Conservation (phyloP, 2,113 vertebrate genomes). For the Gallinago paraguaiae region DNA sequence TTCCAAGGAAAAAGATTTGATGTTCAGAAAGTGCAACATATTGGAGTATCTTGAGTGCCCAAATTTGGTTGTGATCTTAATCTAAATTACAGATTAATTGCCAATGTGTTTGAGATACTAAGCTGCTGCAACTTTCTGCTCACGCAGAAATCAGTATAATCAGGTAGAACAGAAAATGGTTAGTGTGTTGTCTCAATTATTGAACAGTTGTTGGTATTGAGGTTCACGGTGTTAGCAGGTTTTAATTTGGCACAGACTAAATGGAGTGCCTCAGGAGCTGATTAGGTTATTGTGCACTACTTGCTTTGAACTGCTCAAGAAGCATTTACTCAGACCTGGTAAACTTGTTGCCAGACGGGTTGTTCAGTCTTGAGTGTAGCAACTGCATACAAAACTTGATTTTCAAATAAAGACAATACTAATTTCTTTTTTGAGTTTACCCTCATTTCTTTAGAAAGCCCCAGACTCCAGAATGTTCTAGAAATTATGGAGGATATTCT, state of each 20-base stretch:
- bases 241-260: not conserved
- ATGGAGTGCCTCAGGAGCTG: not conserved
- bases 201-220: not conserved
- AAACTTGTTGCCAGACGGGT: not conserved
- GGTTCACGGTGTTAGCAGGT: not conserved
- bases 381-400: not conserved
- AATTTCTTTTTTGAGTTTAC: not conserved
- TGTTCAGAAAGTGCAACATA: not conserved
- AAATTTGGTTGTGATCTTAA: not conserved
- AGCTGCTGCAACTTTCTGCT: not conserved
- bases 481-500: not conserved
- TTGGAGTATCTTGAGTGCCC: not conserved
- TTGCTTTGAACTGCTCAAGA: not conserved
- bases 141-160: not conserved
- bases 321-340: not conserved
- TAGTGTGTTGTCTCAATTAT: not conserved
- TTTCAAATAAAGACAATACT: not conserved
- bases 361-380: not conserved
- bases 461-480: not conserved
- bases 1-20: not conserved
- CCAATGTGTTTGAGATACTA: not conserved
- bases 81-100: not conserved
- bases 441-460: not conserved
- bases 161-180: not conserved
- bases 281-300: rapidly evolving